These are phyloP conservation scores for Gavia stellata DNA, from an alignment of 2,113 vertebrate genomes.

Conservation along the genomic window DNA sequence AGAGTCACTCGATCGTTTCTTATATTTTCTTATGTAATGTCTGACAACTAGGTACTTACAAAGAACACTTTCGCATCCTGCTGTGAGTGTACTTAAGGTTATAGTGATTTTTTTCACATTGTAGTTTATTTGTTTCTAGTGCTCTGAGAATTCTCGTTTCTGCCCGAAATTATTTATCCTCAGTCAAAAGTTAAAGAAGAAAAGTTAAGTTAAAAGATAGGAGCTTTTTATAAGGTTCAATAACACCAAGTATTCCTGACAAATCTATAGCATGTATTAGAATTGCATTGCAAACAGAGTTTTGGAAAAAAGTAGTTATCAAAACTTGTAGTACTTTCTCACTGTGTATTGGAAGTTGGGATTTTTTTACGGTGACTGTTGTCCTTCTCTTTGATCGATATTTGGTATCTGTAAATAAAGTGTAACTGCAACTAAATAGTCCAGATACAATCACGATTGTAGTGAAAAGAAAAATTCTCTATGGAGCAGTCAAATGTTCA, in stretches of 20 bases:
- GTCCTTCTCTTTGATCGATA: not conserved
- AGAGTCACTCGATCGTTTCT: not conserved
- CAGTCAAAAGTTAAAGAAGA: not conserved
- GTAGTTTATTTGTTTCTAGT: not conserved
- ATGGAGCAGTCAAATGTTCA: not conserved
- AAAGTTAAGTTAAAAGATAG: not conserved
- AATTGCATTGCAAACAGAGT: not conserved
- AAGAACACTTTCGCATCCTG: not conserved
- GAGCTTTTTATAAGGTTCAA: not conserved
- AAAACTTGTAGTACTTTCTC: not conserved
- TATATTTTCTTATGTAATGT: not conserved
- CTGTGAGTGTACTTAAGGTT: not conserved
- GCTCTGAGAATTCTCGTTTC: not conserved
- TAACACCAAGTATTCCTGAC: not conserved
- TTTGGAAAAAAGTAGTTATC: not conserved
- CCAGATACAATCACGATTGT: not conserved
- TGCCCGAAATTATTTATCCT: not conserved
- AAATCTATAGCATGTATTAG: not conserved
- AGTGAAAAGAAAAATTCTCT: not conserved
- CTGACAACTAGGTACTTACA: not conserved
- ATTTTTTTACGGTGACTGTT: not conserved
- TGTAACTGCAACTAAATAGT: not conserved
- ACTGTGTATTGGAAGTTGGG: not conserved
- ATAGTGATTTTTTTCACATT: not conserved
- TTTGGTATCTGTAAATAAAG: not conserved